These are phyloP conservation scores for Galago senegalensis DNA, from an alignment of 2,797 vertebrate species.

Conservation along the genomic window DNA sequence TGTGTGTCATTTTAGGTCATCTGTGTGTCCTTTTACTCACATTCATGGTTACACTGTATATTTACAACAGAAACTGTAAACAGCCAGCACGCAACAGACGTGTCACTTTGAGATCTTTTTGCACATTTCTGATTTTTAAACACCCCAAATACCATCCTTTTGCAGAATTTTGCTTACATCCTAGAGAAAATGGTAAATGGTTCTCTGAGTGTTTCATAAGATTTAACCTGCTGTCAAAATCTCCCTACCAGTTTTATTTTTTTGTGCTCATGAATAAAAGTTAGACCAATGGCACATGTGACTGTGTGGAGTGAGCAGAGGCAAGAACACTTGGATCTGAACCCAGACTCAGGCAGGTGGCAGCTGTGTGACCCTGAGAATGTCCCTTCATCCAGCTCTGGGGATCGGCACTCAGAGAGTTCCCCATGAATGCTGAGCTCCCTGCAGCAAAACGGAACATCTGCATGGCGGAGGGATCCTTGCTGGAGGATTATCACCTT, in stretches of 20 bases:
- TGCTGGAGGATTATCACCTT: background rate
- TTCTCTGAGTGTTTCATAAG: conserved; percentile 78
- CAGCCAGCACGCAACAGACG: background rate
- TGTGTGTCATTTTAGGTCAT: rapidly evolving
- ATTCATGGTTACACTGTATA: rapidly evolving
- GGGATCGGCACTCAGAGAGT: too few relatives aligned
- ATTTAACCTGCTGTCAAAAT: conserved; percentile 84
- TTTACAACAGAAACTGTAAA: background rate
- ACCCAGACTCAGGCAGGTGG: background rate
- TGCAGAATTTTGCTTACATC: conserved; percentile 70
- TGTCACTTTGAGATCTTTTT: conserved; percentile 21
- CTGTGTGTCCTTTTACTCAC: background rate
- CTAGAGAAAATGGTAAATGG: conserved; percentile 81
- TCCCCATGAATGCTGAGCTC: background rate
- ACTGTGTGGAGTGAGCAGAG: background rate
- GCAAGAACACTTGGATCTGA: background rate
- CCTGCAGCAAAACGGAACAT: rapidly evolving
- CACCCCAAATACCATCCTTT: background rate
- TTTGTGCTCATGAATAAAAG: background rate
- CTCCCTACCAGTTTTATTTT: conserved; percentile 67
- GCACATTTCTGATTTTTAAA: conserved; percentile 31
- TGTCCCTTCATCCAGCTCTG: background rate
- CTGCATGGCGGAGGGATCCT: rapidly evolving
- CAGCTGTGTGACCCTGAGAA: background rate
- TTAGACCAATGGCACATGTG: background rate